Base-by-base conservation (phyloP, 1,140 invertebrate species). In the Yoshiicerus persimilis region DNA sequence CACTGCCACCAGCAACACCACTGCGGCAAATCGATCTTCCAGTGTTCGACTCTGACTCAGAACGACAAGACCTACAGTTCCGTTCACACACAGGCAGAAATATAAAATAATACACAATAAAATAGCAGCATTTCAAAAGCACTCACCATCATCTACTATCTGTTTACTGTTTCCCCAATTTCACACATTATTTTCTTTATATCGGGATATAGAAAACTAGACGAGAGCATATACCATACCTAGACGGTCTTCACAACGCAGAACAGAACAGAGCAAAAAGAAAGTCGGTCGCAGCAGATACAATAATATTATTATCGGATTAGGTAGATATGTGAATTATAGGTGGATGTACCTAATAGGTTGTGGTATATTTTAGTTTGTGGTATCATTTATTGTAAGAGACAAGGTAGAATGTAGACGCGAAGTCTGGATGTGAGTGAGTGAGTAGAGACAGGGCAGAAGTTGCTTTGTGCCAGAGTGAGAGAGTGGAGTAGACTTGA, bases 21-120 rank as follows among this genome's bases (percentile, higher is more conserved):
- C 56, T 66, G 30, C 66, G 62, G 41, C 87, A 88, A 64, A 88
- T 86, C 30, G 87, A 88, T 75, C 87, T 47, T 70, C 87, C 87
- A 77, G 84, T 86, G 34, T 88, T 88, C 27, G 84, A 84, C 39
- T 88, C 87, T 30, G 66, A 47, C 34, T 88, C 87, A 36, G 87
- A 64, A 64, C 62, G 84, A 77, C 87, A 88, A 30, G 84, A 88
- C 25, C 41, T 56, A 70, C n/a, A 11, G n/a, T 30, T 27, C 38
- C 83, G 20, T 84, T 84, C 83, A 84, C 25, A 84, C 13, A 20
- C 38, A 47, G 23, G 30, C 38, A 84, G 5, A 77, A 77, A n/a
- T n/a, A 83, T 47, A 47, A 84, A 16, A 56, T 84, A 47, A 32
- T 84, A 84, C 36, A 84, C 32, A 84, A 25, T 47, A 84, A 47